Percentiles rank a stretch among this genome's conserved stretches.
These are phyloP conservation scores for Apamea anceps DNA, from an alignment of 2,888 invertebrate genomes.

Conservation along the genomic window DNA sequence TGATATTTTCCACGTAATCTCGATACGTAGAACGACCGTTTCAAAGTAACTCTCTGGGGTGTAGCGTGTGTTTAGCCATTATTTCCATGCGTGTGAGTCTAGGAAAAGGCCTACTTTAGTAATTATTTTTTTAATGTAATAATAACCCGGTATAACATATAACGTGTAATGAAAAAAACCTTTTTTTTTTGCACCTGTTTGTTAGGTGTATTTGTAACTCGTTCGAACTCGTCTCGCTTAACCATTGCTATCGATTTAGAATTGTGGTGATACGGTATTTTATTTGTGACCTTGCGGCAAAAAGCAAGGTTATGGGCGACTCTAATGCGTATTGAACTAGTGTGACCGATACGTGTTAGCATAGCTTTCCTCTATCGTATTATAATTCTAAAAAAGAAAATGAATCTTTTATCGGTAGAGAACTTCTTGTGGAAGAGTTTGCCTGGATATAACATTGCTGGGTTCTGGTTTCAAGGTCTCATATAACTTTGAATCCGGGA, in stretches of 20 bases:
- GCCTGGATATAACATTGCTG: neutral
- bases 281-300: constrained; percentile 31
- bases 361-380: neutral
- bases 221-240: constrained; percentile 1
- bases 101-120: neutral
- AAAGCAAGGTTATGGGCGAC: constrained; percentile 27
- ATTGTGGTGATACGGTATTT: constrained; percentile 20
- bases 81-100: constrained; percentile 4
- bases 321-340: constrained; percentile 4
- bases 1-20: constrained; percentile 28
- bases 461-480: neutral
- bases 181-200: neutral
- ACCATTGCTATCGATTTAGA: constrained; percentile 23
- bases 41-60: constrained; percentile 23
- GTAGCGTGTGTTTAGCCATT: constrained; percentile 18
- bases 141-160: neutral
- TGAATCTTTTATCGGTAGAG: neutral
- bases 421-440: neutral
- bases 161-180: neutral
- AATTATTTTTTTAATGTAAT: neutral
- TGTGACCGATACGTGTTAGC: constrained; percentile 31
- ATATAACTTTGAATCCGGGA: neutral
- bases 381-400: neutral
- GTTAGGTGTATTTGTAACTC: neutral
- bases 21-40: constrained; percentile 3